These are phyloP conservation scores for Drosophila pseudotalamancana DNA, from an alignment of 2,888 invertebrate genomes.

Conservation along the genomic window DNA sequence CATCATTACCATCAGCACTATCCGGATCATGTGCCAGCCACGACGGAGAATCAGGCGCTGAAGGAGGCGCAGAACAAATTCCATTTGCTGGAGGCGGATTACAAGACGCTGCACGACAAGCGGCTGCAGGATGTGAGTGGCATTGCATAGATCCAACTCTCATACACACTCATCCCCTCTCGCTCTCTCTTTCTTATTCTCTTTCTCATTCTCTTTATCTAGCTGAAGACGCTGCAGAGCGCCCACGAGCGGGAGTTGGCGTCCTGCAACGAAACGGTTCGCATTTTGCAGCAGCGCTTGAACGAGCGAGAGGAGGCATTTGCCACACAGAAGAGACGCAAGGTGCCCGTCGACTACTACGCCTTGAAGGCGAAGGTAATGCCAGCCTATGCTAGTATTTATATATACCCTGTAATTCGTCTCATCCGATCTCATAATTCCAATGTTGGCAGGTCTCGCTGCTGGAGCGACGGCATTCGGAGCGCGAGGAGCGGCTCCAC, in stretches of 20 bases:
- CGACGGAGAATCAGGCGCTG: constrained; percentile 82
- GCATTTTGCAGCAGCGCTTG: constrained; percentile 83
- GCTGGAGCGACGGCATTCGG: constrained; percentile 83
- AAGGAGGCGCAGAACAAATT: constrained; percentile 87
- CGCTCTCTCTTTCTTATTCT: neutral
- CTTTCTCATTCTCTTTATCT: neutral
- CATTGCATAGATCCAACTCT: neutral
- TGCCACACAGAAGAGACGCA: constrained; percentile 83
- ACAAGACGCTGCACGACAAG: constrained; percentile 90
- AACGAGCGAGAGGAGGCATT: constrained; percentile 84
- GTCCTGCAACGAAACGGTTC: constrained; percentile 83
- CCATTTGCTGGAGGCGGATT: constrained; percentile 90
- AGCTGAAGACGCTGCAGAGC: constrained; percentile 90
- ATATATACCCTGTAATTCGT: neutral
- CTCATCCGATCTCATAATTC: no score
- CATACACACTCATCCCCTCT: no score
- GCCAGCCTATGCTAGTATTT: no score
- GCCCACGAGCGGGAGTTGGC: constrained; percentile 89
- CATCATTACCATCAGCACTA: constrained; percentile 65
- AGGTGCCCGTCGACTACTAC: constrained; percentile 84
- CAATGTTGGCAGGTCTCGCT: constrained; percentile 81
- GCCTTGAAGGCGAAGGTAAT: constrained; percentile 84
- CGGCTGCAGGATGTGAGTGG: constrained; percentile 91
- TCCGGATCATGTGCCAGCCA: constrained; percentile 69
- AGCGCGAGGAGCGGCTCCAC: constrained; percentile 84